Base-by-base conservation (phyloP, 37 sponge, comb jelly and placozoan genomes). In the Geodia barretti region DNA sequence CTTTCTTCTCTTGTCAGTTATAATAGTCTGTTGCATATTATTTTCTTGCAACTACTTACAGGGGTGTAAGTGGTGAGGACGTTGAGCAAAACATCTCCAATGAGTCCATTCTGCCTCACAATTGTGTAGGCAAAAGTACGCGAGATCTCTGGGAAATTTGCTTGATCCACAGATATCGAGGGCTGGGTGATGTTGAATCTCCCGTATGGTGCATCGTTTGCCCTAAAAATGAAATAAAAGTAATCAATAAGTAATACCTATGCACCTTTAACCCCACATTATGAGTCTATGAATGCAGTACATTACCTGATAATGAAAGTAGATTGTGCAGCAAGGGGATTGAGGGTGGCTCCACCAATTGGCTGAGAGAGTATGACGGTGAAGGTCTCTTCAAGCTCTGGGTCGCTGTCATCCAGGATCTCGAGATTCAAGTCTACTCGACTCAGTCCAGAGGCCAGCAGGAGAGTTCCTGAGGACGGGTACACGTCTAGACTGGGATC, bases 331-430 rank as follows among this genome's bases (percentile, higher is more conserved):
- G 83, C 78, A 17, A 74, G 76, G 21, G 87, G 31, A 68, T 88
- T 47, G 20, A 92, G 69, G 39, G 54, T 70, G 4, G 88, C 86
- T 58, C 82, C 86, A 8, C 85, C 96, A 21, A 61, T 67, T 3
- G 85, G 62, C 1, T 34, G 1, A 1, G 86, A 78, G 30, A 96
- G 80, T 4, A 78, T 74, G 20, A 96, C 89, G 17, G 59, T 60
- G 73, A 87, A 96, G 1, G 69, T 61, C 60, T 92, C 93, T 19
- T 87, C 89, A 58, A 87, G 39, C 43, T 96, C 97, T 19, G 97
- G 81, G 1, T 70, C 31, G 1, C 58, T 54, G 60, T 96, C 97
- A 31, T 93, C 58, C 32, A 85, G 59, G 35, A 96, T 79, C 7
- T 54, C 63, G 19, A 96, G 79, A 33, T 61, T 64, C 5, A 92